A percentile compares a stretch with the other conserved stretches of the same genome.
Evolutionary conservation across 1,140 invertebrate species (phyloP).

Genomic region (Saccostrea cuccullata): DNA sequence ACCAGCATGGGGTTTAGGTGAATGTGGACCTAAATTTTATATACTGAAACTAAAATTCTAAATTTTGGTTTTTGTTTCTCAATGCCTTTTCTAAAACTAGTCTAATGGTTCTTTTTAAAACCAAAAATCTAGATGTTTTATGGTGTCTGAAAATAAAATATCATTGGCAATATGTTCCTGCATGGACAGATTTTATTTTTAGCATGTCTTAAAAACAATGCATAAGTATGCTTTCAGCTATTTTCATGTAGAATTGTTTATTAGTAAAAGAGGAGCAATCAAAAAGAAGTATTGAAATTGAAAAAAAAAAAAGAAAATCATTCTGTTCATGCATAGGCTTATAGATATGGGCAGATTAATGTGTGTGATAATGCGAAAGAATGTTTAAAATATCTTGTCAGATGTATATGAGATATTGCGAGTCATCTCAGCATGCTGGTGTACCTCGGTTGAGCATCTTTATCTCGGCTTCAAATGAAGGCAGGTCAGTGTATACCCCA

Average conservation of each 20-base stretch:
- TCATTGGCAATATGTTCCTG: too few relatives aligned
- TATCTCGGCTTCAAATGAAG: conserved; percentile 42
- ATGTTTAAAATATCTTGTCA: neutral
- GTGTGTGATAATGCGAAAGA: neutral
- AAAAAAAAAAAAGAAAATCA: neutral
- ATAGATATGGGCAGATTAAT: conserved; percentile 21
- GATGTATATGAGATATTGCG: neutral
- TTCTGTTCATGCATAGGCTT: conserved; percentile 24
- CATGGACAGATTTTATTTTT: too few relatives aligned
- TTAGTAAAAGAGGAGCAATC: conserved; percentile 19
- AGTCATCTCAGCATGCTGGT: conserved; percentile 25
- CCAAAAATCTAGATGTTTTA: too few relatives aligned
- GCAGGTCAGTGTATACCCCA: conserved; percentile 34
- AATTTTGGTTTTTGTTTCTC: too few relatives aligned
- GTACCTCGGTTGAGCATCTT: conserved; percentile 43
- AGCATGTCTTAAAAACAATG: too few relatives aligned
- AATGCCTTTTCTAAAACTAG: too few relatives aligned
- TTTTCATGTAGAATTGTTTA: neutral
- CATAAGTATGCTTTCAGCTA: too few relatives aligned
- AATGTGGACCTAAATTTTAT: neutral
- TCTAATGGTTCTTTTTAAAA: too few relatives aligned
- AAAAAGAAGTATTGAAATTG: conserved; percentile 18
- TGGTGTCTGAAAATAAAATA: too few relatives aligned
- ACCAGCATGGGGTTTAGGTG: neutral
- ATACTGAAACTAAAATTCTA: too few relatives aligned